phyloP scores from a whole-genome alignment of 2,888 invertebrate species.

The Eupithecia subumbrata region DNA sequence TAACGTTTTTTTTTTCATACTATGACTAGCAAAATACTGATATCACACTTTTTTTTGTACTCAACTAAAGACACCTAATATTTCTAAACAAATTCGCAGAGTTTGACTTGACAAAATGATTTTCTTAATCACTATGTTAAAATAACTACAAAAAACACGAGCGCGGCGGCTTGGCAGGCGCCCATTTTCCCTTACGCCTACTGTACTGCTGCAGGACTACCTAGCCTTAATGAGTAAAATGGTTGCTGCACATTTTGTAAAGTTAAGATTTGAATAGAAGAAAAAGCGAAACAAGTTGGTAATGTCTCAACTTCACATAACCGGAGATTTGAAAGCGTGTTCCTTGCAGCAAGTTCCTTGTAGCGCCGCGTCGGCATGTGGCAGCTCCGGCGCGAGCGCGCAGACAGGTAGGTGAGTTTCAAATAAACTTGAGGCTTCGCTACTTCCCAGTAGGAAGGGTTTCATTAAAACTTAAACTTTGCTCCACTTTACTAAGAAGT shows the following conservation, averaged over 20 bases:
- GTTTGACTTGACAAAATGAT: no score
- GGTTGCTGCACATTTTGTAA: not conserved
- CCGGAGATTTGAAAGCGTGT: not conserved
- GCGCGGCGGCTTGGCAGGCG: no score
- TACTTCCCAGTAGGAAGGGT: conserved; percentile 6
- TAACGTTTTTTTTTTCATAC: no score
- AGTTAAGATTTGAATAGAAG: not conserved
- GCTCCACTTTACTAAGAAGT: not conserved
- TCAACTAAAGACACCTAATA: no score
- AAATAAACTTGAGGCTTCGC: conserved; percentile 11
- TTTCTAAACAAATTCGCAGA: no score
- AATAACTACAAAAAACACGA: no score
- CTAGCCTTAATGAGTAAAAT: not conserved
- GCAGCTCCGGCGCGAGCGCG: no score
- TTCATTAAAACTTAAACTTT: conserved; percentile 25
- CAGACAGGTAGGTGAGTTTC: conserved; percentile 5
- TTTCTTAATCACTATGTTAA: no score
- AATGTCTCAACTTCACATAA: not conserved
- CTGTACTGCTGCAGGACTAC: no score
- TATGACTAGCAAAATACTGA: no score
- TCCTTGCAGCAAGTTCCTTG: not conserved
- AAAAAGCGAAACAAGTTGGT: not conserved
- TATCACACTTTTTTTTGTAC: no score
- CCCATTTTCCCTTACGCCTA: no score
- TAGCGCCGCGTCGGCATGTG: not conserved